Base-by-base conservation (phyloP, 1,140 invertebrate genomes). In the Schlechtendalia chinensis region DNA sequence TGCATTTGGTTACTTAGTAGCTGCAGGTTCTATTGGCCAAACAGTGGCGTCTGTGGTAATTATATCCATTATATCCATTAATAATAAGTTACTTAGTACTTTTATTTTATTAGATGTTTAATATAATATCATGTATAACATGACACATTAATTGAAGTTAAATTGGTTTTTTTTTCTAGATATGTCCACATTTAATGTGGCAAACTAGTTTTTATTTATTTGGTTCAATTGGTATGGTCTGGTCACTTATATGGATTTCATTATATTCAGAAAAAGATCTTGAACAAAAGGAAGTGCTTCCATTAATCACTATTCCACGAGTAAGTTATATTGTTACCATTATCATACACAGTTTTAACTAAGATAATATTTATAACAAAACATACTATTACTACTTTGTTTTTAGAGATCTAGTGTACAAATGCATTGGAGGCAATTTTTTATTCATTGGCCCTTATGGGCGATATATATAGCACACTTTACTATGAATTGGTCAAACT, bases 401-500 rank as follows among this genome's bases (percentile, higher is more conserved):
- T 81, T 82, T 65, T 53, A 91, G 90, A 87, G 89, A 39, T 86
- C 87, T 80, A 90, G 88, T 84, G 83, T 86, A 81, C 88, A 85
- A 83, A 87, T 90, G 22, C 85, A 88, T 12, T 93, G 91, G 91
- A 87, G 86, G 39, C 90, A 91, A 85, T 92, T 93, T 82, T 85
- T 94, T 65, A 85, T 87, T 59, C 89, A 91, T 83, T 92, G 91
- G 90, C 90, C 92, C 0, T 85, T 94, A 19, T 93, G 92, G 92
- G 90, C 92, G 3, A 89, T 93, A 81, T 94, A 94, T 83, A 89
- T 91, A 81, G 92, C 93, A 39, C 93, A 94, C 86, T 94, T 94
- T 86, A 89, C 91, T 29, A 94, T 94, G 92, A 93, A 93, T 85
- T 94, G 93, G 92, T 91, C 90, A 53, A 93, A 91, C 83, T 93